phyloP scores from a whole-genome alignment of 2,888 invertebrate genomes.

The Lepetodrilus schrolli region DNA sequence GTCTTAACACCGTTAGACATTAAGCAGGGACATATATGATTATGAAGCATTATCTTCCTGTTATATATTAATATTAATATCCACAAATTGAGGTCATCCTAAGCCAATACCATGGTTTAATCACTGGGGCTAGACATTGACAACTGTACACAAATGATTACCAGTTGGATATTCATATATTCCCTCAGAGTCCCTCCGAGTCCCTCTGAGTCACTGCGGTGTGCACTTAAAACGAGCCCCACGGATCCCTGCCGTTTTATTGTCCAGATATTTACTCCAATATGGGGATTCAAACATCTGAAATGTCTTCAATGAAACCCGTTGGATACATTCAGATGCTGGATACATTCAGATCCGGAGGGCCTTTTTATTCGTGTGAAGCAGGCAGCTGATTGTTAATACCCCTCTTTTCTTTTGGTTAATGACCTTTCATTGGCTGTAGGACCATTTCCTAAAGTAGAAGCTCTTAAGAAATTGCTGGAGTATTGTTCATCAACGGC shows the following conservation, averaged over 20 bases:
- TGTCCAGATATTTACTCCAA: neutral
- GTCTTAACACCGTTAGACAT: no score
- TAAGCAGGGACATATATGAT: no score
- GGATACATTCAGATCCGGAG: no score
- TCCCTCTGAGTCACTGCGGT: no score
- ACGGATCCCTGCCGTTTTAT: neutral
- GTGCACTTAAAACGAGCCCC: no score
- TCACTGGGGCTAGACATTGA: neutral
- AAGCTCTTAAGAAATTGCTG: neutral
- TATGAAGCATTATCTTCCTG: no score
- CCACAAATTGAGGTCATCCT: no score
- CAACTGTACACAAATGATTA: constrained; percentile 14
- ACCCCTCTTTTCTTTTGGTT: neutral
- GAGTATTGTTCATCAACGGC: no score
- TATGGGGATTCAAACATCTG: neutral
- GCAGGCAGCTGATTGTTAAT: neutral
- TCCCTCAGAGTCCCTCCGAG: no score
- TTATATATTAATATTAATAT: no score
- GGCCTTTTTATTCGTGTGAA: neutral
- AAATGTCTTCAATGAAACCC: neutral
- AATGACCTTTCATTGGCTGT: neutral
- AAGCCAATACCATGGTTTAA: neutral
- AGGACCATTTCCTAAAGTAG: neutral
- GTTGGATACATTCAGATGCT: no score
- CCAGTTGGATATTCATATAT: neutral